These are phyloP conservation scores for Drosophila hydei DNA, from an alignment of 1,140 invertebrate genomes.

Conservation along the genomic window DNA sequence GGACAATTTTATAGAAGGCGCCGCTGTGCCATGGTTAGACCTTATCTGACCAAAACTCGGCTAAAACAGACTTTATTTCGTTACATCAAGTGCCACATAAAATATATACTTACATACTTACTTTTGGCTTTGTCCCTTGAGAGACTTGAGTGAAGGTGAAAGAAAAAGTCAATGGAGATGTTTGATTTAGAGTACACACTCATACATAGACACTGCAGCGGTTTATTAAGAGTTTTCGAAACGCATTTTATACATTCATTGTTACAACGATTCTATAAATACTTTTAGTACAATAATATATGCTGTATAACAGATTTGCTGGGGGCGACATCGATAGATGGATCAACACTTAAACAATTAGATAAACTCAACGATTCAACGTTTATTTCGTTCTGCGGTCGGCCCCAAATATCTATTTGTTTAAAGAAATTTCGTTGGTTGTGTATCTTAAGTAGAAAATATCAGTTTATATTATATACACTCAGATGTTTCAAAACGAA, in stretches of 20 bases:
- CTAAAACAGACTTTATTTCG: too few species aligned
- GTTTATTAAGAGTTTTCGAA: constrained; percentile 58
- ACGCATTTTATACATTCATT: constrained; percentile 47
- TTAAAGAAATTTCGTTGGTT: background rate
- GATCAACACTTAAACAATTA: constrained; percentile 51
- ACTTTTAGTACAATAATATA: constrained; percentile 23
- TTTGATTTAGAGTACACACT: constrained; percentile 21
- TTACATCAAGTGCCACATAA: too few species aligned
- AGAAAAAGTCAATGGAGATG: background rate
- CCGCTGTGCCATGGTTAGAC: too few species aligned
- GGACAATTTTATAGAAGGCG: too few species aligned
- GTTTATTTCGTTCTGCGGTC: background rate
- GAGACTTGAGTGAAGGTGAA: background rate
- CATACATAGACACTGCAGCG: constrained; percentile 39
- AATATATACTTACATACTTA: too few species aligned
- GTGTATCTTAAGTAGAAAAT: constrained; percentile 36
- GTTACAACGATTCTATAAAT: constrained; percentile 71
- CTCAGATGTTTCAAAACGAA: constrained; percentile 34
- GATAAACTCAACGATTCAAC: constrained; percentile 13
- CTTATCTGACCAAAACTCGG: too few species aligned
- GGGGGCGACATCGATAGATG: constrained; percentile 31
- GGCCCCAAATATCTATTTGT: background rate
- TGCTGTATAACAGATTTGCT: too few species aligned
- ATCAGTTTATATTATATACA: constrained; percentile 48
- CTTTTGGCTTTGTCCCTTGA: background rate